Evolutionary conservation across 2,797 vertebrate species (phyloP).

Genomic region (Notoglanidium macrostoma): DNA sequence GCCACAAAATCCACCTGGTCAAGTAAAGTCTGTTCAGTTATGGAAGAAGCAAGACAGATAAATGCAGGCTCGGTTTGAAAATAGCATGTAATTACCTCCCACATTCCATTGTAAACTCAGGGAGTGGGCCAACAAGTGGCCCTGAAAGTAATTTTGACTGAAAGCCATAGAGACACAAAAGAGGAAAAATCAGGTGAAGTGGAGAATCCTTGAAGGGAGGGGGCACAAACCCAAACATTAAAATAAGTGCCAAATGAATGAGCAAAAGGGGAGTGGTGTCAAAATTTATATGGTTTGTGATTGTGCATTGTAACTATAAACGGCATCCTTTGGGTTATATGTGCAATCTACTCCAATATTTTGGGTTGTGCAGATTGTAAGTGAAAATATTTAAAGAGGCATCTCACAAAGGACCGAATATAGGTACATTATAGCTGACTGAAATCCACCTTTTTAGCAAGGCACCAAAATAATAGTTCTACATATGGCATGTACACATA

Average conservation of each 20-base stretch:
- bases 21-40: conserved; percentile 12
- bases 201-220: neutral
- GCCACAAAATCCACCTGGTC: conserved; percentile 29
- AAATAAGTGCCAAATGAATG: neutral
- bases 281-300: neutral
- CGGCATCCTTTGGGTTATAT: neutral
- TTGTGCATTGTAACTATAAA: neutral
- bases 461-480: neutral
- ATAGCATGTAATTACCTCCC: conserved; percentile 41
- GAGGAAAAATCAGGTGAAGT: neutral
- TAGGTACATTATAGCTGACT: neutral
- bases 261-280: neutral
- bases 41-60: conserved; percentile 7
- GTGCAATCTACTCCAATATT: neutral
- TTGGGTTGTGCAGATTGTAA: neutral
- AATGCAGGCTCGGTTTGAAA: conserved; percentile 38
- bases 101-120: conserved; percentile 38
- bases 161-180: neutral
- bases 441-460: neutral
- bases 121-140: conserved; percentile 16
- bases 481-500: neutral
- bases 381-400: neutral
- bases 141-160: conserved; percentile 5
- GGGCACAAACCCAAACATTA: neutral
- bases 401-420: neutral